phyloP scores from a whole-genome alignment of 2,797 vertebrate genomes.

The Mus minutoides region DNA sequence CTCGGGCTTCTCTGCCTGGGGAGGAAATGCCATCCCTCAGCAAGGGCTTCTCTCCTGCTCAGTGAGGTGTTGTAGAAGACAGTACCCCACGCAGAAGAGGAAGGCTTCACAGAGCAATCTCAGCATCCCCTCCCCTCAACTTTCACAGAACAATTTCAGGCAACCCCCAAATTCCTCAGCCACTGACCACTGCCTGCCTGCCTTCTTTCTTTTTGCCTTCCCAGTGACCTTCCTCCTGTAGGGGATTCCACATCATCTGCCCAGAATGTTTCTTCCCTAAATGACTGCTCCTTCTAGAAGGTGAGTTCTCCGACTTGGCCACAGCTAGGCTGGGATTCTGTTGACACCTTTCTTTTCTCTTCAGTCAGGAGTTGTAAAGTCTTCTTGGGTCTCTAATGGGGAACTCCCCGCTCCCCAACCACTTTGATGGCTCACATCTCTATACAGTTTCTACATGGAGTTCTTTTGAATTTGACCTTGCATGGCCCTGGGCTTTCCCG shows the following conservation, averaged over 20 bases:
- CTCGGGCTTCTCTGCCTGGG: conserved; percentile 87
- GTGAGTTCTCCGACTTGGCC: not conserved
- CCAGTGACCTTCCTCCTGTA: not conserved
- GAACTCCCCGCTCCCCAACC: not conserved
- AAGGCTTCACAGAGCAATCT: not conserved
- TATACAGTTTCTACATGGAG: not conserved
- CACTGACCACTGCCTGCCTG: not conserved
- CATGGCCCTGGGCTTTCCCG: not conserved
- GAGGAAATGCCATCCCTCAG: not conserved
- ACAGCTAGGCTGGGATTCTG: not conserved
- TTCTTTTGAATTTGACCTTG: not conserved
- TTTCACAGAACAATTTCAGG: not conserved
- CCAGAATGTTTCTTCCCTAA: not conserved
- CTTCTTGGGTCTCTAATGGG: not conserved
- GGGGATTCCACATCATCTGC: not conserved
- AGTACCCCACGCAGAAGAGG: not conserved
- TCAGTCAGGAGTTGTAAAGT: not conserved
- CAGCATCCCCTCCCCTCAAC: not conserved
- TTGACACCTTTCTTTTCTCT: not conserved
- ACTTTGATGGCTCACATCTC: not conserved
- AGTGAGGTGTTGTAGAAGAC: not conserved
- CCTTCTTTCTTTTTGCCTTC: not conserved
- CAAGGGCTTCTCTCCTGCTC: not conserved
- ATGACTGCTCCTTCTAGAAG: not conserved
- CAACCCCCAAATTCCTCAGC: not conserved